A percentile compares a stretch with the other conserved stretches of the same genome.
Conservation (phyloP, 2,113 vertebrate species). For the Salminus brasiliensis region DNA sequence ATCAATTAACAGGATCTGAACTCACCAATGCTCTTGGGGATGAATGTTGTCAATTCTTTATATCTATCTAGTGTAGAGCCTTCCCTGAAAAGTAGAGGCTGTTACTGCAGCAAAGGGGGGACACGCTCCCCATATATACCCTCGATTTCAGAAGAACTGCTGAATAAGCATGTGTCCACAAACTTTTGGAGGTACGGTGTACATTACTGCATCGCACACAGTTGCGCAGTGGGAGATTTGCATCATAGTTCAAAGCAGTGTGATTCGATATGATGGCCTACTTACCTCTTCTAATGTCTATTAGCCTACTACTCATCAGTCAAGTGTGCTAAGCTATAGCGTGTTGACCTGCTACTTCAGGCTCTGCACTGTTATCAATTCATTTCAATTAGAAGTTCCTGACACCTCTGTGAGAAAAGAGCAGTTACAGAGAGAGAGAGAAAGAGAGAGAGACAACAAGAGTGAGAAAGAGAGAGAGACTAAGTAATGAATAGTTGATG, state of each 20-base stretch:
- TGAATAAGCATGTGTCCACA: no score
- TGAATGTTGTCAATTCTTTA: no score
- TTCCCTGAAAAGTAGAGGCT: no score
- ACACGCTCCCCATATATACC: no score
- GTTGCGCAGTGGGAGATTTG: not conserved
- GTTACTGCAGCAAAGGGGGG: no score
- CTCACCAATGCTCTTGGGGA: no score
- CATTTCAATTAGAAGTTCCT: slow-evolving; percentile 57
- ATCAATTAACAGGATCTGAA: no score
- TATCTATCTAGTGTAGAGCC: no score
- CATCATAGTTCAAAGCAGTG: not conserved
- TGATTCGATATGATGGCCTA: slow-evolving; percentile 19
- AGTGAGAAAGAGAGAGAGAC: slow-evolving; percentile 39
- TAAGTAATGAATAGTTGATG: slow-evolving; percentile 78
- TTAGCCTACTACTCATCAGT: slow-evolving; percentile 35
- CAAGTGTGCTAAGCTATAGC: slow-evolving; percentile 32
- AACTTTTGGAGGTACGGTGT: no score
- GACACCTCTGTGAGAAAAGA: slow-evolving; percentile 44
- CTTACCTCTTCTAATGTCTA: slow-evolving; percentile 13
- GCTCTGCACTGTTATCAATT: slow-evolving; percentile 53
- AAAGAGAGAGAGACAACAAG: slow-evolving; percentile 27
- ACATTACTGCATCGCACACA: not conserved
- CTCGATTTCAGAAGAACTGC: no score
- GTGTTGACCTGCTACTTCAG: slow-evolving; percentile 45
- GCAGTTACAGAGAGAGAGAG: slow-evolving; percentile 31